Evolutionary conservation across 2,888 invertebrate genomes (phyloP), one percentile per base, ranked within the genome.

Genomic region (Aphrophora alni): DNA sequence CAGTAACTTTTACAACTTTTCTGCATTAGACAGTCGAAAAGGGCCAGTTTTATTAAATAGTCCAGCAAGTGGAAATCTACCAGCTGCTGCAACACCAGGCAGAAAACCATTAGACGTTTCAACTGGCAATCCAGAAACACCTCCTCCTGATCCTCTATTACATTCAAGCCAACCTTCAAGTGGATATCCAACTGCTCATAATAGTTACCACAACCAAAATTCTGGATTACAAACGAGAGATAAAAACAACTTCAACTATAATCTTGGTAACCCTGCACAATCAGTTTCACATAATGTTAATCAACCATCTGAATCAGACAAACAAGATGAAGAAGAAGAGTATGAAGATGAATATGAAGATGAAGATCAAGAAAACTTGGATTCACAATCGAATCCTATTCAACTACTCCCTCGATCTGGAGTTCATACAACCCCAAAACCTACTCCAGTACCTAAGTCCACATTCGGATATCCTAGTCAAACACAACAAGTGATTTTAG

Each of bases 401-500:
- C 83, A 28, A 71, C 81, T 24, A 24, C 72, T 24, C 59, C 44
- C 38, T 82, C 74, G 77, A 14, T 75, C 79, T 27, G 76, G 80
- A 68, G 38, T n/a, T 38, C 81, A 76, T 38, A 81, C 79, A 27
- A 81, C 77, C 82, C 84, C 83, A 69, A 83, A 81, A 82, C 81
- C 81, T 80, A 84, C 76, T 26, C 82, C 83, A 72, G 68, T 75
- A 28, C n/a, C 84, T n/a, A 83, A 78, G 79, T 84, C 88, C 87
- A 86, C 86, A n/a, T 59, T 59, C 21, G 59, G 59, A 21, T 59
- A 59, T 21, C 89, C 90, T 17, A 89, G 90, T 27, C 93, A 91
- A 85, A 91, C 90, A n/a, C 93, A 94, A 86, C 91, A 92, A 82
- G 92, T 93, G 81, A 88, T 92, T 51, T 86, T 93, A 80, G 91